Evolutionary conservation across 2,888 invertebrate species (phyloP).

Genomic region (Calameuta pallipes): DNA sequence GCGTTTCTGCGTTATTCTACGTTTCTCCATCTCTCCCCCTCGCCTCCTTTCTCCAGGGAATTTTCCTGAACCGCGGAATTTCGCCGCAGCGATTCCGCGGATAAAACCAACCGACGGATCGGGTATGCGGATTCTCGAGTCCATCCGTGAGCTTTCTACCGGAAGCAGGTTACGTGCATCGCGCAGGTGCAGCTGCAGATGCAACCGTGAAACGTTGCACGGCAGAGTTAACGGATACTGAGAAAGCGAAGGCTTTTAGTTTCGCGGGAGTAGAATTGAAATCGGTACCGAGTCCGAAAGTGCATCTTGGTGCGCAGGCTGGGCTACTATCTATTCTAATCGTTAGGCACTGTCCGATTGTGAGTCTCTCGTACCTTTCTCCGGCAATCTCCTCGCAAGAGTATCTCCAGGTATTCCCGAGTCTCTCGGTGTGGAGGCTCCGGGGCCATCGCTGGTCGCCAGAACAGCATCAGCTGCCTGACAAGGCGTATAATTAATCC

Average conservation of each 20-base stretch:
- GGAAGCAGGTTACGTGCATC: neutral
- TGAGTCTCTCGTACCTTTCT: constrained; percentile 8
- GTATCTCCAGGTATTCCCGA: neutral
- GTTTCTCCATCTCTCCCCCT: constrained; percentile 9
- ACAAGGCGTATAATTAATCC: constrained; percentile 63
- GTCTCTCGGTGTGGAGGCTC: neutral
- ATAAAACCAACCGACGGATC: neutral
- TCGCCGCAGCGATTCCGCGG: constrained; percentile 9
- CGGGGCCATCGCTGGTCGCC: constrained; percentile 40
- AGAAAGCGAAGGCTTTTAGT: neutral
- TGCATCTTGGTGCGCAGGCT: neutral
- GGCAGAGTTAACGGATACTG: neutral
- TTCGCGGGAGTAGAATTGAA: neutral
- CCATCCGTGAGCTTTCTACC: neutral
- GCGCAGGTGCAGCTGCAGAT: neutral
- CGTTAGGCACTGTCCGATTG: neutral
- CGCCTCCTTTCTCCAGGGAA: constrained; percentile 22
- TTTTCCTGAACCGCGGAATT: constrained; percentile 24
- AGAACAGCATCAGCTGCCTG: constrained; percentile 55
- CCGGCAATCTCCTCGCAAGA: neutral
- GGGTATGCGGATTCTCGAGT: neutral
- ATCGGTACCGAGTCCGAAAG: neutral
- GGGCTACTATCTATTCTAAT: constrained; percentile 7
- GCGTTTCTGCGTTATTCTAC: constrained; percentile 29
- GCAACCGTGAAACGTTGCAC: neutral